These are phyloP conservation scores for Apis laboriosa DNA, from an alignment of 1,140 invertebrate species.

Conservation along the genomic window DNA sequence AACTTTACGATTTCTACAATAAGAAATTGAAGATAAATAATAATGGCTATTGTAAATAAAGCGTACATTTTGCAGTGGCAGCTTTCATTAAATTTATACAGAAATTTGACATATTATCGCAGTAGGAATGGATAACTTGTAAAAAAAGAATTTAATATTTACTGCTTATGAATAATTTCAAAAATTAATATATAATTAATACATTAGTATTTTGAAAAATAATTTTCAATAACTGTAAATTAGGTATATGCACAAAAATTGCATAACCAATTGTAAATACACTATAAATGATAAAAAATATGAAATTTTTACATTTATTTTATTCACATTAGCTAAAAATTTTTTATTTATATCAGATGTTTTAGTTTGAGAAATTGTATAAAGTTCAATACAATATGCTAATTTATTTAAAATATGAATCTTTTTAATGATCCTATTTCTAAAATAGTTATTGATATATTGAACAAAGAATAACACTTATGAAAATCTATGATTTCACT, in stretches of 20 bases:
- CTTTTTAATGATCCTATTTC: neutral
- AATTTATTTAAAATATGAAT: neutral
- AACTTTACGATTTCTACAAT: slow-evolving; percentile 31
- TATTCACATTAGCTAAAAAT: slow-evolving; percentile 1
- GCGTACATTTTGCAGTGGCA: slow-evolving; percentile 30
- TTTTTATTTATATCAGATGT: neutral
- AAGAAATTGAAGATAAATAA: slow-evolving; percentile 23
- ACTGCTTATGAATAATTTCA: slow-evolving; percentile 21
- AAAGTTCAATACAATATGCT: neutral
- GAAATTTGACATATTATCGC: slow-evolving; percentile 18
- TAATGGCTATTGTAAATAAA: slow-evolving; percentile 39
- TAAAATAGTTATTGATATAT: neutral
- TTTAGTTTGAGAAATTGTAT: neutral
- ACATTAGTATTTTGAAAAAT: slow-evolving; percentile 10
- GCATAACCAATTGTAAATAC: slow-evolving; percentile 59
- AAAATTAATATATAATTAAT: slow-evolving; percentile 36
- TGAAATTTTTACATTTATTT: slow-evolving; percentile 27
- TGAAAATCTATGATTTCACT: neutral
- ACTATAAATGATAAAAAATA: slow-evolving; percentile 52
- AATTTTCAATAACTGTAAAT: slow-evolving; percentile 22
- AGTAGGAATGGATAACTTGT: slow-evolving; percentile 20
- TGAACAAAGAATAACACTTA: neutral
- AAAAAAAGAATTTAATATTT: slow-evolving; percentile 14
- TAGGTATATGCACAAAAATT: slow-evolving; percentile 25
- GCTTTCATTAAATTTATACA: slow-evolving; percentile 28